Evolutionary conservation across 2,113 vertebrate species (phyloP).

Genomic region (Myocastor coypus): DNA sequence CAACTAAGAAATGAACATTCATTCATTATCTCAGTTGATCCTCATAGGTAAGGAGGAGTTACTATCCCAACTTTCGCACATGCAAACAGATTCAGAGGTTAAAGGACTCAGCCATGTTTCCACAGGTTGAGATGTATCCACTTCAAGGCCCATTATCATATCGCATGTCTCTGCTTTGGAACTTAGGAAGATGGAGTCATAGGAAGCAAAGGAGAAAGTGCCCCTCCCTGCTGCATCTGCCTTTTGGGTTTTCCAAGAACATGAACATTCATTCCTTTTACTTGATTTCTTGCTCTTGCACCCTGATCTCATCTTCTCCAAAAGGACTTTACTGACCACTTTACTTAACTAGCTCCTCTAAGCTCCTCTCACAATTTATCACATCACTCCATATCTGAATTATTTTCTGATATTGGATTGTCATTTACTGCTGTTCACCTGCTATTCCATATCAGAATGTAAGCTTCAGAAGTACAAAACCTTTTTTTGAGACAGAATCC

Average conservation of each 20-base stretch:
- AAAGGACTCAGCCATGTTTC: background rate
- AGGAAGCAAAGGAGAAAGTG: background rate
- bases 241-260: slow-evolving; percentile 5
- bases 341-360: background rate
- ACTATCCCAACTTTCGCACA: background rate
- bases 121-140: background rate
- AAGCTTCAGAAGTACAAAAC: background rate
- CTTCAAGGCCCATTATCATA: background rate
- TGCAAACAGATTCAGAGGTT: background rate
- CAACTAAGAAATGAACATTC: background rate
- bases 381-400: background rate
- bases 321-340: background rate
- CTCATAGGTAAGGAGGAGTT: background rate
- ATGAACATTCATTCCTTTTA: background rate
- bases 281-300: background rate
- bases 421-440: background rate
- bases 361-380: background rate
- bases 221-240: background rate
- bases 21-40: background rate
- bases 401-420: background rate
- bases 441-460: background rate
- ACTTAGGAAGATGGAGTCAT: background rate
- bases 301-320: background rate
- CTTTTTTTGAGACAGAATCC: background rate
- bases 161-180: background rate